Percentiles rank a stretch among this genome's conserved stretches.
Conservation (phyloP, 2,113 vertebrate genomes). For the Nipponia nippon region DNA sequence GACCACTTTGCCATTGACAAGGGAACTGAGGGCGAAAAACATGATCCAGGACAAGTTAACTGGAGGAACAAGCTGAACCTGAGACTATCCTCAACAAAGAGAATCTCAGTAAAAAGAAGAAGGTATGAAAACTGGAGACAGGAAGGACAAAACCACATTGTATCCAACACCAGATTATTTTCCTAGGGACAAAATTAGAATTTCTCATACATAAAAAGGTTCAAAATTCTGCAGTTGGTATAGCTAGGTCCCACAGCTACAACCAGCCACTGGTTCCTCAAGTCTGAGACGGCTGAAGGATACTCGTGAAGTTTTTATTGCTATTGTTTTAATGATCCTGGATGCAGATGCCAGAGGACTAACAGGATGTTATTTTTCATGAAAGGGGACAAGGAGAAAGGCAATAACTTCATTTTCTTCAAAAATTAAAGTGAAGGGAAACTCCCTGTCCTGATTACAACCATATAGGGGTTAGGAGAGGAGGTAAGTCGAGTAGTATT, state of each 20-base stretch:
- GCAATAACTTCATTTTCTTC: not conserved
- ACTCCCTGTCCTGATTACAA: not conserved
- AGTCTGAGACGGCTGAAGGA: not conserved
- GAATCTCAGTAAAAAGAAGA: not conserved
- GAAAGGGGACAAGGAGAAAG: not conserved
- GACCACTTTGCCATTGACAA: not conserved
- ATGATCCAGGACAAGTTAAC: not conserved
- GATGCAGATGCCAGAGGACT: not conserved
- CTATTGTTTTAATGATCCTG: not conserved
- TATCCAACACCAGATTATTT: not conserved
- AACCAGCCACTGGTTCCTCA: not conserved
- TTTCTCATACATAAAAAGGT: not conserved
- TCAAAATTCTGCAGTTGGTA: not conserved
- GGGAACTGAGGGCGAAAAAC: not conserved
- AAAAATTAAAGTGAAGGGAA: not conserved
- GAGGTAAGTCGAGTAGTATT: not conserved
- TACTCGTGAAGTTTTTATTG: not conserved
- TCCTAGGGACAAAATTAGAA: not conserved
- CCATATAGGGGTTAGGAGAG: not conserved
- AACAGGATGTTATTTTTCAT: not conserved
- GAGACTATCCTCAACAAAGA: not conserved
- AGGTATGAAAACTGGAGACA: not conserved
- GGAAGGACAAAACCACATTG: not conserved
- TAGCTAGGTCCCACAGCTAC: not conserved
- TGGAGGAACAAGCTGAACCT: not conserved